Evolutionary conservation across 1,140 invertebrate species (phyloP).

Genomic region (Drosophila tropicalis): DNA sequence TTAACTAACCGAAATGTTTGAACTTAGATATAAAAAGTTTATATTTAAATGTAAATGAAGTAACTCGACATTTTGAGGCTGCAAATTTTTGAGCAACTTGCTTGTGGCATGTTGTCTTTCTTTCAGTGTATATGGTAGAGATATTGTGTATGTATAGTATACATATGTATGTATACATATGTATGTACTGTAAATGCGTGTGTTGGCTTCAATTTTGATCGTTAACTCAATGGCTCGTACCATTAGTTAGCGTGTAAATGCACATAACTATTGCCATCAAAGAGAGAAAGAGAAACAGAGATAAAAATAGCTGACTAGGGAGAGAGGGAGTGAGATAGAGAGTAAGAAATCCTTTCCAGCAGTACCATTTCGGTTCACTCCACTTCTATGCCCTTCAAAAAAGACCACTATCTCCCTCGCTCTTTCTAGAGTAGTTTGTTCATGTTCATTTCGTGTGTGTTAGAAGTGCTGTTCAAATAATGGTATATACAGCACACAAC

Average conservation of each 20-base stretch:
- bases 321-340: no score
- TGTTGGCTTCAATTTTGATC: slow-evolving; percentile 52
- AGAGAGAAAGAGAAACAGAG: no score
- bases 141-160: not conserved
- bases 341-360: not conserved
- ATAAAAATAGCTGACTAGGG: no score
- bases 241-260: slow-evolving; percentile 50
- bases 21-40: no score
- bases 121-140: not conserved
- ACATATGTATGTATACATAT: not conserved
- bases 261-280: slow-evolving; percentile 19
- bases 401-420: not conserved
- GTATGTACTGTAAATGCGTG: slow-evolving; percentile 37
- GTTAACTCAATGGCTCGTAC: slow-evolving; percentile 58
- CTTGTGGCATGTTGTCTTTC: not conserved
- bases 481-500: slow-evolving; percentile 37
- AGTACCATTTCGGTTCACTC: not conserved
- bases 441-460: slow-evolving; percentile 61
- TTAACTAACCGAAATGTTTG: no score
- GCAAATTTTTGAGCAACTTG: no score
- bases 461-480: slow-evolving; percentile 69
- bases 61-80: no score
- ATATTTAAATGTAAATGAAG: no score
- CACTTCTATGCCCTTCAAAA: not conserved
- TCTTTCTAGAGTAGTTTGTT: slow-evolving; percentile 21